Evolutionary conservation across 2,797 vertebrate genomes (phyloP), one percentile per base, ranked within the genome.

Genomic region (Synanceia verrucosa): DNA sequence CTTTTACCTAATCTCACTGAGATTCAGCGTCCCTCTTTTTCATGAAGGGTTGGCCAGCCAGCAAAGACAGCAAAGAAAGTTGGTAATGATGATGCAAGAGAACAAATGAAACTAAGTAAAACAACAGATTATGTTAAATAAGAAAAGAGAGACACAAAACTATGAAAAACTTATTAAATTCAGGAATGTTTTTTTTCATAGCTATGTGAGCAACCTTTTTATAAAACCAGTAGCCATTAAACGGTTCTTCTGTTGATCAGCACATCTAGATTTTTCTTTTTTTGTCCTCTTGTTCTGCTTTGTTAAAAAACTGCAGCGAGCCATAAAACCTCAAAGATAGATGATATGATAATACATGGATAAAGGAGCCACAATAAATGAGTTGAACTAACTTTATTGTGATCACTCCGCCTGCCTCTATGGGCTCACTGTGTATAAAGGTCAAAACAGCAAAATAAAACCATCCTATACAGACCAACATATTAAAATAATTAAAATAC

Each of bases 1-100:
- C 43, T 53, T 69, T 57, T 44, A 57, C 19, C 19, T 65, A 51
- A 74, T 76, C 83, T 62, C 58, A 70, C 74, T 59, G 73, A 78
- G 56, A 84, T 58, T 66, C 36, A 60, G 66, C n/a, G 79, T 63
- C 53, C 44, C 19, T 56, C 26, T 46, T 70, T 62, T 51, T 58
- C 26, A 61, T 44, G 10, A 64, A 56, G 47, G 62, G 46, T 71
- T 14, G 50, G n/a, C n/a, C n/a, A n/a, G n/a, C n/a, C 26, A 8
- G 14, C 48, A 52, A 44, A 73, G 26, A 52, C 26, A 23, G n/a
- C n/a, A n/a, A n/a, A n/a, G 41, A 34, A 53, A 50, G 60, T 59
- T 61, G 65, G 13, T 19, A 39, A 34, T 55, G 67, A 76, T 39
- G 53, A 74, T 19, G 34, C 19, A 39, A 41, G 6, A 18, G 9